Conservation (phyloP, 2,113 vertebrate species). For the Lanius ludovicianus region DNA sequence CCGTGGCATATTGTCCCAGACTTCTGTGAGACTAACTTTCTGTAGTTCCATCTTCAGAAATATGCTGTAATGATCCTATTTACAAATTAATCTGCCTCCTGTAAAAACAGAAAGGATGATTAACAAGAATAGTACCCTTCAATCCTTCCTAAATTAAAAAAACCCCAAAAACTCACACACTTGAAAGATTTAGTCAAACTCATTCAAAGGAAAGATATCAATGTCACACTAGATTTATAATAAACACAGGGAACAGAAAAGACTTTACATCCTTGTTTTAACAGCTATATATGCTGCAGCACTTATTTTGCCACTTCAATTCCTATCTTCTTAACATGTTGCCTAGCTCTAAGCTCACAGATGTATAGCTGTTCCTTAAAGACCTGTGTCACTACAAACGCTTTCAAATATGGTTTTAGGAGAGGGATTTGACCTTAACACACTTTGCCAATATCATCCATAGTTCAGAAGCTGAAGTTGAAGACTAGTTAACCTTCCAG, state of each 20-base stretch:
- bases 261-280: background rate
- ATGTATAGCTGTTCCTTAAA: background rate
- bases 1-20: background rate
- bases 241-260: background rate
- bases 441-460: background rate
- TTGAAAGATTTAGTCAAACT: background rate
- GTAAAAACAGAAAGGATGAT: background rate
- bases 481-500: background rate
- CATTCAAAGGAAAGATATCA: background rate
- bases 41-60: background rate
- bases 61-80: background rate
- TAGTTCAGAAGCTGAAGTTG: background rate
- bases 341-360: background rate
- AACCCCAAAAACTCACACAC: background rate
- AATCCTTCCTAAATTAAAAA: background rate
- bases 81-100: background rate
- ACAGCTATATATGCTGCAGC: background rate
- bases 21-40: background rate
- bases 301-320: background rate
- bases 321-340: background rate
- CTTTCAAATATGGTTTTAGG: background rate
- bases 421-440: constrained; percentile 1
- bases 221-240: background rate
- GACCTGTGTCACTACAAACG: background rate
- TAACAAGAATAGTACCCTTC: background rate